Conservation (phyloP, 2,888 invertebrate species). For the Perizoma affinitatum region DNA sequence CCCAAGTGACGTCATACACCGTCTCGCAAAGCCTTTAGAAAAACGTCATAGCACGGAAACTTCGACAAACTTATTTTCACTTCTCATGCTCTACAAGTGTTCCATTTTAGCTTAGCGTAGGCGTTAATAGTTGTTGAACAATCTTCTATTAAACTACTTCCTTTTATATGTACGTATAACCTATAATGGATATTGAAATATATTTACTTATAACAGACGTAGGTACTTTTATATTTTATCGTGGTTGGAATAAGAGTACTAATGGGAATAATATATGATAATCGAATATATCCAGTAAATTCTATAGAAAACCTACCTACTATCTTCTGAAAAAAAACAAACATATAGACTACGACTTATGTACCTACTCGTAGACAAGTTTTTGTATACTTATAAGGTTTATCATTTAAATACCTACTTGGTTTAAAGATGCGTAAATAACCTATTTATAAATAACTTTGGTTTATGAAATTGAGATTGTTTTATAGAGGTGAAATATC, state of each 20-base stretch:
- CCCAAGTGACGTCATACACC: slow-evolving; percentile 27
- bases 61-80: slow-evolving; percentile 11
- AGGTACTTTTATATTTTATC: no score
- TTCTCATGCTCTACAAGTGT: no score
- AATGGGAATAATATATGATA: no score
- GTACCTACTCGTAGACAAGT: background rate
- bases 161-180: background rate
- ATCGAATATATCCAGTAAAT: background rate
- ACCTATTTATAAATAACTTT: slow-evolving; percentile 31
- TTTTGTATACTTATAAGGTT: slow-evolving; percentile 20
- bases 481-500: slow-evolving; percentile 15
- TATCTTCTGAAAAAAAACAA: background rate
- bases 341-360: slow-evolving; percentile 1
- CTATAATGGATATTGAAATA: no score
- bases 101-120: no score
- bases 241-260: no score
- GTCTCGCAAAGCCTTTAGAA: slow-evolving; percentile 20
- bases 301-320: background rate
- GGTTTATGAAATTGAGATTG: slow-evolving; percentile 9
- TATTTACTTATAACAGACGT: no score
- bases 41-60: slow-evolving; percentile 25
- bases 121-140: no score
- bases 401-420: slow-evolving; percentile 24
- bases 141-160: background rate
- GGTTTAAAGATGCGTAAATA: slow-evolving; percentile 23